Evolutionary conservation across 2,113 vertebrate species (phyloP).

Genomic region (Notarius lentiginosus): DNA sequence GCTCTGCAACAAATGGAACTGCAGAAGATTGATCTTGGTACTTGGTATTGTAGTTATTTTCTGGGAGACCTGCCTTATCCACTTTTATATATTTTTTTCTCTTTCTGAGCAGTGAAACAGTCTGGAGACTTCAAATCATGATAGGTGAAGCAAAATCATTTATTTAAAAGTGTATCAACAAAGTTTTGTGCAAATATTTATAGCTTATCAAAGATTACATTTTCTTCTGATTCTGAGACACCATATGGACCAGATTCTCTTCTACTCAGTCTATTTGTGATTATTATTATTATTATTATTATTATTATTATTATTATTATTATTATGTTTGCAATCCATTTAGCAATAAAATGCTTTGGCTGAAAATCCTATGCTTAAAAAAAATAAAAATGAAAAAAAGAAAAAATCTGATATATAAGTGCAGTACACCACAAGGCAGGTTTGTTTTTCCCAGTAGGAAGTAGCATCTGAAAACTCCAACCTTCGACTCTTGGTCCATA

Average conservation of each 20-base stretch:
- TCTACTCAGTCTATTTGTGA: not conserved
- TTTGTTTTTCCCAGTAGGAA: not conserved
- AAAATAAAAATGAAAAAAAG: not conserved
- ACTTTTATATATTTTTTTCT: conserved; percentile 55
- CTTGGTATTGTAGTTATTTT: not conserved
- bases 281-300: not conserved
- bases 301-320: not conserved
- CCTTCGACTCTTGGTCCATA: not conserved
- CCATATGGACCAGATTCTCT: not conserved
- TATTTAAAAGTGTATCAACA: not conserved
- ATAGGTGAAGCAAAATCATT: conserved; percentile 83
- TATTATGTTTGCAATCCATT: not conserved
- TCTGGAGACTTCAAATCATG: conserved; percentile 99
- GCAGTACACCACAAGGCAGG: not conserved
- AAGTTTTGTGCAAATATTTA: not conserved
- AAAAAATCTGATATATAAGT: not conserved
- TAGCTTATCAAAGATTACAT: too few relatives aligned
- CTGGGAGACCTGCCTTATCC: not conserved
- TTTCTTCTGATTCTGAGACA: not conserved
- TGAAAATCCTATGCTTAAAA: not conserved
- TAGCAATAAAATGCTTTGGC: not conserved
- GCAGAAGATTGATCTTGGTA: not conserved
- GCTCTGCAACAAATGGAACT: not conserved
- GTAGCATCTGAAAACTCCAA: not conserved
- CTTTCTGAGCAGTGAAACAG: conserved; percentile 95